A percentile compares a stretch with the other conserved stretches of the same genome.
Evolutionary conservation across 2,888 invertebrate genomes (phyloP).

Genomic region (Bugulina stolonifera): DNA sequence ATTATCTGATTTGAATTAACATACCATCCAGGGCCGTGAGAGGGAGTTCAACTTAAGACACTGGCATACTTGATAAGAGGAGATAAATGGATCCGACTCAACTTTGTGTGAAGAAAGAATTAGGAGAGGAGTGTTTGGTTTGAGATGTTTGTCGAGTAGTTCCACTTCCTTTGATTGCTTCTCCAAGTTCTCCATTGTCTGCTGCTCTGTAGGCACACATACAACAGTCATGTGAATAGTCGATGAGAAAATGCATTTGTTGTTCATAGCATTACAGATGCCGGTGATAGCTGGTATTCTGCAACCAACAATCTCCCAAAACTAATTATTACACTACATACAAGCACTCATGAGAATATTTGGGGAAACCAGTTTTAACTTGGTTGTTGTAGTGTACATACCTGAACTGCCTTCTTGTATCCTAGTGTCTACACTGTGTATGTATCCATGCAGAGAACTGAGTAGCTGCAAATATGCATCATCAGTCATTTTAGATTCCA

Average conservation of each 20-base stretch:
- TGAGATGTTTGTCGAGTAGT: not conserved
- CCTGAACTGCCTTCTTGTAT: constrained; percentile 1
- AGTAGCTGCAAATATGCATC: not conserved
- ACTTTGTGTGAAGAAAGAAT: constrained; percentile 8
- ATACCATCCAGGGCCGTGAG: constrained; percentile 20
- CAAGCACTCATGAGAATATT: too few relatives aligned
- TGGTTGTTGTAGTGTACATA: not conserved
- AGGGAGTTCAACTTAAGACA: constrained; percentile 8
- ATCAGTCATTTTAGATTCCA: not conserved
- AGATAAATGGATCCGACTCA: constrained; percentile 10
- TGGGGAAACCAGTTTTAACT: too few relatives aligned
- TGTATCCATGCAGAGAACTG: not conserved
- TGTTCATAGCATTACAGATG: not conserved
- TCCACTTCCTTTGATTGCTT: not conserved
- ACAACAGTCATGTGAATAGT: too few relatives aligned
- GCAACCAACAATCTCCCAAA: not conserved
- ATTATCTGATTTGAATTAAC: too few relatives aligned
- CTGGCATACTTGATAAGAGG: not conserved
- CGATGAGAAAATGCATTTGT: too few relatives aligned
- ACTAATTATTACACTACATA: not conserved
- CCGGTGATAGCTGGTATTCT: not conserved
- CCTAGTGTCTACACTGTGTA: constrained; percentile 5
- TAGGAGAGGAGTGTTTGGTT: not conserved
- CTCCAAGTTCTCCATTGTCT: not conserved
- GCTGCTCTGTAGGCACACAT: constrained; percentile 5